Conservation (phyloP, 2,113 vertebrate genomes). For the Corythornis vintsioides region DNA sequence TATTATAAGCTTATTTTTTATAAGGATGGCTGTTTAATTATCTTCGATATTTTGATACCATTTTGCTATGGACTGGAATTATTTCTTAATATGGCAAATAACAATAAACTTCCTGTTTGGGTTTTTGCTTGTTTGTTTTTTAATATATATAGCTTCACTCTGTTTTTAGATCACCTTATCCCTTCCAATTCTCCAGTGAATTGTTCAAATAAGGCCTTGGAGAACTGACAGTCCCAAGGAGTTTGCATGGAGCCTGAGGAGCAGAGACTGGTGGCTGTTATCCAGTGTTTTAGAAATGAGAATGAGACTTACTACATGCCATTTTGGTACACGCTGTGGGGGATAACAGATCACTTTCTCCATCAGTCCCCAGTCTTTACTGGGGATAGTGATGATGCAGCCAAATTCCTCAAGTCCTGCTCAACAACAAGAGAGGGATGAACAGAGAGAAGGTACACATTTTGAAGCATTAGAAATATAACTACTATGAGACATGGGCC, state of each 20-base stretch:
- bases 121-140: neutral
- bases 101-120: neutral
- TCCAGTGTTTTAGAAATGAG: constrained; percentile 46
- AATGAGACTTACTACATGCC: constrained; percentile 43
- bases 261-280: neutral
- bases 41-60: neutral
- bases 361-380: constrained; percentile 6
- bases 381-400: neutral
- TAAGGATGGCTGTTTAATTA: neutral
- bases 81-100: neutral
- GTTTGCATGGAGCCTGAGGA: constrained; percentile 27
- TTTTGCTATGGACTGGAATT: neutral
- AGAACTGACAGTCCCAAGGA: constrained; percentile 37
- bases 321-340: constrained; percentile 44
- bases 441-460: constrained; percentile 34
- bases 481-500: constrained; percentile 31
- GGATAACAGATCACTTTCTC: constrained; percentile 38
- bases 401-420: constrained; percentile 13
- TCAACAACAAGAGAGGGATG: constrained; percentile 6
- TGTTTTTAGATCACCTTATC: constrained; percentile 46
- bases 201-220: constrained; percentile 63
- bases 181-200: constrained; percentile 22
- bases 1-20: neutral
- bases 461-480: constrained; percentile 29
- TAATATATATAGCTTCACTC: neutral